Evolutionary conservation across 2,113 vertebrate genomes (phyloP), one percentile per base, ranked within the genome.

Genomic region (Atrichornis clamosus): DNA sequence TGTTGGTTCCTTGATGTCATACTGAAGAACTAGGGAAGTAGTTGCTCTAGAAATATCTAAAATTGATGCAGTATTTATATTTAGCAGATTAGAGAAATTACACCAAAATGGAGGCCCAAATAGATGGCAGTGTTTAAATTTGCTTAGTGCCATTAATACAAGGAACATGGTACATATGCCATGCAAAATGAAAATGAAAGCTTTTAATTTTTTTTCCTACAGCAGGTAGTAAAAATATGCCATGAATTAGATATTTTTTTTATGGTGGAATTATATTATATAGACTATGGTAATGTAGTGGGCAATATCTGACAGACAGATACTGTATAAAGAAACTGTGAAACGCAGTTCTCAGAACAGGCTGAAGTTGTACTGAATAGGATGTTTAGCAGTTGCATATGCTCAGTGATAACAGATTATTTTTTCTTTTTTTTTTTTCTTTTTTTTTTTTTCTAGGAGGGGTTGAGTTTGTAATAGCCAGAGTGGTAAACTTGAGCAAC

Each of bases 281-380:
- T 74, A 95, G 63, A 94, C 74, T 96, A 55, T 82, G 93, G 85
- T 95, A 97, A 95, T 91, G 75, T 95, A 89, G 79, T 84, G 96
- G 94, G 96, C 96, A 97, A 91, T 96, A 95, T 95, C 84, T 94
- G 89, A 96, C 86, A 97, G 94, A 87, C 90, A 97, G 95, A 82
- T 91, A 95, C 93, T 75, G 88, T 42, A 84, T 67, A 94, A 84
- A 96, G 84, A 95, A 96, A 95, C 92, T 90, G 95, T 93, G 84
- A 96, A 97, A 93, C 30, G 63, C 85, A 90, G 75, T 94, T 56
- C 70, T 96, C 67, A 55, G 96, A 95, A 96, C 53, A 96, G 92
- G 94, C 87, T 96, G 84, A 65, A 95, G 77, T 92, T 95, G 58
- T 87, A 96, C 85, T 89, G 92, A 95, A 95, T 97, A 85, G 81